These are phyloP conservation scores for Calliphora vicina DNA, from an alignment of 1,140 invertebrate species.

Conservation along the genomic window DNA sequence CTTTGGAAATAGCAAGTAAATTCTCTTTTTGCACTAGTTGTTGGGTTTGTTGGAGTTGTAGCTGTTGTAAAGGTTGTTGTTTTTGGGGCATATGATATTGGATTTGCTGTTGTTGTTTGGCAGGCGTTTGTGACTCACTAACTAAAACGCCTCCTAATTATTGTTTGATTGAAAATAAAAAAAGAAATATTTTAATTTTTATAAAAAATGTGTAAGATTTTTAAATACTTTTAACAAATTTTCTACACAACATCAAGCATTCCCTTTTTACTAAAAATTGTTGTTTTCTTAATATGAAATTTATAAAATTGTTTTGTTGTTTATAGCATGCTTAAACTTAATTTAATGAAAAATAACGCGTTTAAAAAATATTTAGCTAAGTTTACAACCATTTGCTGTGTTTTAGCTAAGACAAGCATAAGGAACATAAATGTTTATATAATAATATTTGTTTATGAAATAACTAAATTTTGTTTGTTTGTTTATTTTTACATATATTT, in stretches of 20 bases:
- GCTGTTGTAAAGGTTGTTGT: background rate
- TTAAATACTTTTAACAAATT: conserved; percentile 13
- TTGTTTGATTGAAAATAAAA: too few relatives aligned
- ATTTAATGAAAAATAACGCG: background rate
- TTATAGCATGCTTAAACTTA: background rate
- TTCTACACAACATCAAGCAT: conserved; percentile 39
- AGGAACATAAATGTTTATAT: background rate
- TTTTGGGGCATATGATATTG: conserved; percentile 36
- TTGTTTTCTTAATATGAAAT: background rate
- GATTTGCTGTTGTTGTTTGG: background rate
- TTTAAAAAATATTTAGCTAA: background rate
- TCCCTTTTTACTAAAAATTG: conserved; percentile 16
- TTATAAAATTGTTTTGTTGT: background rate
- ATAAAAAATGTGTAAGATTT: too few relatives aligned
- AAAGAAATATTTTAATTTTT: too few relatives aligned
- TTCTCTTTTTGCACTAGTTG: conserved; percentile 36
- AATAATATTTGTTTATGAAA: background rate
- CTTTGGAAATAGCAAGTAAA: conserved; percentile 43
- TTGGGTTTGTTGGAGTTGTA: conserved; percentile 37
- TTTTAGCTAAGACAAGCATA: background rate
- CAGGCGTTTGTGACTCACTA: conserved; percentile 39
- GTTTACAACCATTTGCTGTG: background rate
- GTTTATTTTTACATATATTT: background rate
- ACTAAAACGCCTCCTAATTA: conserved; percentile 37
- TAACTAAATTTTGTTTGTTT: background rate